A percentile compares a stretch with the other conserved stretches of the same genome.
Evolutionary conservation across 2,797 vertebrate species (phyloP).

Genomic region (Schizopygopsis malacanthus): DNA sequence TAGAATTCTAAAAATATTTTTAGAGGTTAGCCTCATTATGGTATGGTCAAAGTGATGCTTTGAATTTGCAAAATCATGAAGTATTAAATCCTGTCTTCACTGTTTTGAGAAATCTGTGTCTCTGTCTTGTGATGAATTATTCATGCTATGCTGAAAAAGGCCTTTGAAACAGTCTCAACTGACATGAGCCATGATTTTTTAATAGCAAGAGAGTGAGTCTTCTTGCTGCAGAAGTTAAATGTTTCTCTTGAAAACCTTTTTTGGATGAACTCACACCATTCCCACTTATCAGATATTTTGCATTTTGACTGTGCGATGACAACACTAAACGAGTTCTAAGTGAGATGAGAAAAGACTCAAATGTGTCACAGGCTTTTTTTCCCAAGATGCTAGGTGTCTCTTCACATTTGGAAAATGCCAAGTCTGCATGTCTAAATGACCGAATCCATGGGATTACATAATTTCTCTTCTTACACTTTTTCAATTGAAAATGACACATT

Average conservation of each 20-base stretch:
- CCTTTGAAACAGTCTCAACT: constrained; percentile 56
- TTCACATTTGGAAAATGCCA: constrained; percentile 40
- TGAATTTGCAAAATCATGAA: constrained; percentile 48
- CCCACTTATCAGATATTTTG: constrained; percentile 41
- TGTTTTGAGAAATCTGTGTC: constrained; percentile 58
- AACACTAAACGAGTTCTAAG: constrained; percentile 32
- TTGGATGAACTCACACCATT: constrained; percentile 3
- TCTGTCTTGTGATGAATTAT: constrained; percentile 59
- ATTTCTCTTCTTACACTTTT: not conserved
- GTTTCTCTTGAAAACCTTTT: constrained; percentile 24
- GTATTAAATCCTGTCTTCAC: constrained; percentile 51
- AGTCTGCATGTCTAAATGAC: not conserved
- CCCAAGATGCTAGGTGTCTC: constrained; percentile 38
- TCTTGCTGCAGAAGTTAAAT: constrained; percentile 37
- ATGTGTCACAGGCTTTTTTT: constrained; percentile 26
- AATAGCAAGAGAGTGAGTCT: constrained; percentile 42
- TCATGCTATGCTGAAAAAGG: constrained; percentile 54
- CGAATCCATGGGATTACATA: not conserved
- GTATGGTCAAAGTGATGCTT: constrained; percentile 55
- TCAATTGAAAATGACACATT: not conserved
- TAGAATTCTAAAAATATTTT: constrained; percentile 29
- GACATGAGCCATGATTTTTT: constrained; percentile 54
- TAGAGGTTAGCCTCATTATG: constrained; percentile 51
- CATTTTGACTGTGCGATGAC: constrained; percentile 36
- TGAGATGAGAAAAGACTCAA: constrained; percentile 40